phyloP scores from a whole-genome alignment of 2,888 invertebrate genomes.

The Andrena hattorfiana region DNA sequence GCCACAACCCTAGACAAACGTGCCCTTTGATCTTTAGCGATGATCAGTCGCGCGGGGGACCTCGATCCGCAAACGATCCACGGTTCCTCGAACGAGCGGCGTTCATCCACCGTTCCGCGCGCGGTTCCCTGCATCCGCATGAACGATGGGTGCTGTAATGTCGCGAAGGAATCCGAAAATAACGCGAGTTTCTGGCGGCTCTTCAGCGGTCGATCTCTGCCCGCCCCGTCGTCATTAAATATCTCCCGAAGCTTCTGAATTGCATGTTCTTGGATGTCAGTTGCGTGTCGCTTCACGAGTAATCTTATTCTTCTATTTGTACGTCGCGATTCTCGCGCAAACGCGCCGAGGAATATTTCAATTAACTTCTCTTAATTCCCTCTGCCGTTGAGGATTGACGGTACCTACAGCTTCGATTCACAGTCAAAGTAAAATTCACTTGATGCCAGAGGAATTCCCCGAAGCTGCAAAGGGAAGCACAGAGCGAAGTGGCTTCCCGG shows the following conservation, averaged over 20 bases:
- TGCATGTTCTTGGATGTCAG: constrained; percentile 1
- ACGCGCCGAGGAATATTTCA: too few relatives aligned
- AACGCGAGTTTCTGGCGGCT: constrained; percentile 47
- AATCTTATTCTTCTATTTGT: neutral
- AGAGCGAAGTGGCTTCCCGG: neutral
- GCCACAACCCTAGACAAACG: constrained; percentile 56
- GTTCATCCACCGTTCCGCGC: too few relatives aligned
- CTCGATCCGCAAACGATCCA: constrained; percentile 7
- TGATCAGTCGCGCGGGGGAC: neutral
- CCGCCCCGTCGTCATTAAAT: constrained; percentile 42
- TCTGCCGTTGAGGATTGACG: neutral
- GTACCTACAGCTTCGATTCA: neutral
- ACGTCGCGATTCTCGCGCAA: too few relatives aligned
- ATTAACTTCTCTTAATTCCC: neutral
- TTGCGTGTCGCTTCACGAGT: constrained; percentile 27
- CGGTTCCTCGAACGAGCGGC: neutral
- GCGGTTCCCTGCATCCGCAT: constrained; percentile 14
- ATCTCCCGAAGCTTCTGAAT: constrained; percentile 31
- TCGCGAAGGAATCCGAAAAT: constrained; percentile 59
- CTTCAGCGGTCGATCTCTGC: constrained; percentile 48
- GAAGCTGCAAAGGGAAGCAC: too few relatives aligned
- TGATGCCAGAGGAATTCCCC: too few relatives aligned
- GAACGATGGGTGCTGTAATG: constrained; percentile 36
- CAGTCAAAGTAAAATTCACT: neutral
- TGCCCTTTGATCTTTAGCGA: constrained; percentile 52